Percentiles rank a stretch among this genome's conserved stretches.
phyloP scores from a whole-genome alignment of 1,140 invertebrate genomes.

The Drosophila kepulauana region DNA sequence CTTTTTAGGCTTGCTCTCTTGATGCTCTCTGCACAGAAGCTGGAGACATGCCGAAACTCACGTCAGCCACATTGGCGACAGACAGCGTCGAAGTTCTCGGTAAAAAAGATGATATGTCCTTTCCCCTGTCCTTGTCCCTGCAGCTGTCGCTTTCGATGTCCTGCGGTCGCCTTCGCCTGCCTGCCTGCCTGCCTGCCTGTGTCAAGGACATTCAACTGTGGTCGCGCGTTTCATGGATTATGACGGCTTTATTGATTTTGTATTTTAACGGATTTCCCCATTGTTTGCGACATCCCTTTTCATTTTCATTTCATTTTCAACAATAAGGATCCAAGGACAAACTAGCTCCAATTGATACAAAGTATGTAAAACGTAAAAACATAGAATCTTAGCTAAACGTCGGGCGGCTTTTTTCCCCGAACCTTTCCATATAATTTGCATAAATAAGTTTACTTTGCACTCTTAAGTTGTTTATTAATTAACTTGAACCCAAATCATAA shows the following conservation, averaged over 20 bases:
- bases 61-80: conserved; percentile 45
- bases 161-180: conserved; percentile 12
- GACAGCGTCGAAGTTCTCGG: conserved; percentile 12
- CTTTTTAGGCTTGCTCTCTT: conserved; percentile 1
- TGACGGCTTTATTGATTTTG: conserved; percentile 57
- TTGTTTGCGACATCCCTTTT: conserved; percentile 5
- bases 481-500: not conserved
- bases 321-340: not conserved
- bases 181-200: conserved; percentile 38
- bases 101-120: conserved; percentile 31
- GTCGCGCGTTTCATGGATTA: conserved; percentile 30
- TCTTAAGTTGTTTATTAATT: not conserved
- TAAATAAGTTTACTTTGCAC: not conserved
- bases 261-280: conserved; percentile 30
- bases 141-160: conserved; percentile 15
- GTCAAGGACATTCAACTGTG: conserved; percentile 72
- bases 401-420: not conserved
- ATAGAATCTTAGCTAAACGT: no score
- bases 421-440: not conserved
- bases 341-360: conserved; percentile 5
- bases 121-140: conserved; percentile 38
- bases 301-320: not conserved
- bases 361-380: not conserved
- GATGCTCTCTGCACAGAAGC: not conserved
- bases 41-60: conserved; percentile 49